Evolutionary conservation across 2,888 invertebrate genomes (phyloP), one percentile per base, ranked within the genome.

Genomic region (Pseudococcus jackbeardsleyi): DNA sequence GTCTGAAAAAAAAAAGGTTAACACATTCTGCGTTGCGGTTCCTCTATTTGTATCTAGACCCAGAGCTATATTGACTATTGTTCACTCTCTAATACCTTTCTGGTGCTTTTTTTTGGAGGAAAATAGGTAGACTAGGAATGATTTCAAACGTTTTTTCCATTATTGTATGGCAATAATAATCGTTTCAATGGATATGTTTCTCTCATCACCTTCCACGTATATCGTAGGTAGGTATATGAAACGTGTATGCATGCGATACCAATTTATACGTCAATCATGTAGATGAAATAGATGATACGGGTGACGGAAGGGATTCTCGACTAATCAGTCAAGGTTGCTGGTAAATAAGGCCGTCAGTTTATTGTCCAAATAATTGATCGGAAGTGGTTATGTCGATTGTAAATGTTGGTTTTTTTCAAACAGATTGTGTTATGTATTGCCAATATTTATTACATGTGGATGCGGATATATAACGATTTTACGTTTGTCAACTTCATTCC

Each of bases 241-340:
- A 72, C 68, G 64, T 64, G 64, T 64, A 22, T 22, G 68, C 79
- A 79, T 79, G 42, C 79, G 42, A 79, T 79, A 19, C 26, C 79
- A 42, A 79, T 79, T 79, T 46, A 79, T n/a, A 79, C 79, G 79
- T 79, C 79, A 79, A 79, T 79, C 79, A 79, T 79, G n/a, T 79
- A 79, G 42, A 39, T 72, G 39, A 33, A 42, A 79, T 79, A 6
- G 79, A 79, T 9, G 79, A 79, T 79, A 33, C 42, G 26, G 39
- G 79, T 42, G 79, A 42, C 79, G 79, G 79, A 79, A 79, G 42
- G 79, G 79, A 42, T 79, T 79, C 19, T 59, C 59, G 19, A 33
- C 39, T 79, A 79, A 42, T 79, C 79, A 79, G 79, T 79, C 79
- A 79, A 79, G 79, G 79, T 79, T 79, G 79, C 42, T 19, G 42